phyloP scores from a whole-genome alignment of 2,888 invertebrate genomes.

The Buathra laborator region DNA sequence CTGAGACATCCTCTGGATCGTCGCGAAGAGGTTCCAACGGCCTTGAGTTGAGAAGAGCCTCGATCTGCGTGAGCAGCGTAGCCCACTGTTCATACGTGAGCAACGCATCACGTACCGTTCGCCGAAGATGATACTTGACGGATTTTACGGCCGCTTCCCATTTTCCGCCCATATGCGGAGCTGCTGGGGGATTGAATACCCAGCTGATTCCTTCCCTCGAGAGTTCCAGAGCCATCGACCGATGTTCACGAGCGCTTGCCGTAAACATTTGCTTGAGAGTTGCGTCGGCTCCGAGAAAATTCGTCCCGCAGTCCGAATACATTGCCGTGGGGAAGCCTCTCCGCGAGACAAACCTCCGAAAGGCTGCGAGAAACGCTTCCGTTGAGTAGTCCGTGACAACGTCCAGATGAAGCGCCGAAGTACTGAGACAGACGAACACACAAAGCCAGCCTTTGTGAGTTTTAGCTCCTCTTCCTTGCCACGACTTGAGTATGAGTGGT shows the following conservation, averaged over 20 bases:
- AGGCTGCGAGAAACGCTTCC: neutral
- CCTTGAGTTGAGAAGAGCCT: too few relatives aligned
- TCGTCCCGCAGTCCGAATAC: neutral
- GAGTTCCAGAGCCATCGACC: neutral
- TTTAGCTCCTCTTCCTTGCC: neutral
- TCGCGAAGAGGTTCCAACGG: too few relatives aligned
- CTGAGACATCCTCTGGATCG: too few relatives aligned
- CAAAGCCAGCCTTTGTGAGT: neutral
- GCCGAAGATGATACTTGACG: too few relatives aligned
- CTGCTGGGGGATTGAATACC: neutral
- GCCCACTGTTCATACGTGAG: too few relatives aligned
- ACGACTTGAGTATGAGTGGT: neutral
- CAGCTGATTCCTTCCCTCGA: neutral
- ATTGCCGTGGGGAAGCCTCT: neutral
- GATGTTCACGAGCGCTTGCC: neutral
- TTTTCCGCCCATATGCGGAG: neutral
- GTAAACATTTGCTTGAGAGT: neutral
- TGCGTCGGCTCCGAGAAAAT: neutral
- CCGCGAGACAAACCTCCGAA: neutral
- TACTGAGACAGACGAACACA: neutral
- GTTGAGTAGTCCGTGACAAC: slow-evolving; percentile 7
- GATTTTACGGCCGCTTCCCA: too few relatives aligned
- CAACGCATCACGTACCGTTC: too few relatives aligned
- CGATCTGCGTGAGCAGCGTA: too few relatives aligned
- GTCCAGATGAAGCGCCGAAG: neutral